A percentile compares a stretch with the other conserved stretches of the same genome.
These are phyloP conservation scores for Druon quercuslanigerum DNA, from an alignment of 1,140 invertebrate genomes.

Conservation along the genomic window DNA sequence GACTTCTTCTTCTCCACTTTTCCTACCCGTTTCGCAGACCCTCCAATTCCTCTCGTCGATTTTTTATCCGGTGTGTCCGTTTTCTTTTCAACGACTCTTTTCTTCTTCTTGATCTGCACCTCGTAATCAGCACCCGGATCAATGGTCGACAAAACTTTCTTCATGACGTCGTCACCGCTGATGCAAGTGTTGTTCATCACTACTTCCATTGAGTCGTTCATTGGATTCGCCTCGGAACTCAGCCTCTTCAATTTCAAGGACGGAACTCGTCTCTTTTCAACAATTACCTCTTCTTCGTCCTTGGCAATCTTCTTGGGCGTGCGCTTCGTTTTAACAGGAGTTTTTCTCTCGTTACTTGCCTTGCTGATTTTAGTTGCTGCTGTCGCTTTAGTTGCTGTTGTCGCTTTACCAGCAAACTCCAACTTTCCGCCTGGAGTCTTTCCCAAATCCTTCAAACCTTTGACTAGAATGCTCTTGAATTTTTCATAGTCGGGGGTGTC, in stretches of 20 bases:
- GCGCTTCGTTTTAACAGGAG: constrained; percentile 5
- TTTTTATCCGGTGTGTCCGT: not conserved
- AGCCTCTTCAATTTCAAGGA: constrained; percentile 26
- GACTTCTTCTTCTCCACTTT: constrained; percentile 43
- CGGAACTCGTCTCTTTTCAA: constrained; percentile 25
- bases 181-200: constrained; percentile 65
- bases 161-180: constrained; percentile 59
- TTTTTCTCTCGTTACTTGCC: not conserved
- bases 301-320: constrained; percentile 44
- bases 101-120: constrained; percentile 67
- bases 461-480: constrained; percentile 63
- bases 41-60: not conserved
- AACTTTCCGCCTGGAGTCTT: constrained; percentile 63
- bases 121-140: constrained; percentile 69
- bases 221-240: constrained; percentile 25
- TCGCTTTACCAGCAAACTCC: constrained; percentile 56
- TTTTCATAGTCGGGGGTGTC: constrained; percentile 68
- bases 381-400: constrained; percentile 12
- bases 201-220: constrained; percentile 64
- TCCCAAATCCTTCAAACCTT: constrained; percentile 63
- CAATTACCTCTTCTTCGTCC: constrained; percentile 44
- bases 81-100: constrained; percentile 32
- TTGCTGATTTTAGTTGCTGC: constrained; percentile 32
- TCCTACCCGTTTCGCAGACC: constrained; percentile 26
- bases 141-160: constrained; percentile 58